A percentile compares a stretch with the other conserved stretches of the same genome.
Evolutionary conservation across 2,113 vertebrate genomes (phyloP).

Genomic region (Mirza zaza): DNA sequence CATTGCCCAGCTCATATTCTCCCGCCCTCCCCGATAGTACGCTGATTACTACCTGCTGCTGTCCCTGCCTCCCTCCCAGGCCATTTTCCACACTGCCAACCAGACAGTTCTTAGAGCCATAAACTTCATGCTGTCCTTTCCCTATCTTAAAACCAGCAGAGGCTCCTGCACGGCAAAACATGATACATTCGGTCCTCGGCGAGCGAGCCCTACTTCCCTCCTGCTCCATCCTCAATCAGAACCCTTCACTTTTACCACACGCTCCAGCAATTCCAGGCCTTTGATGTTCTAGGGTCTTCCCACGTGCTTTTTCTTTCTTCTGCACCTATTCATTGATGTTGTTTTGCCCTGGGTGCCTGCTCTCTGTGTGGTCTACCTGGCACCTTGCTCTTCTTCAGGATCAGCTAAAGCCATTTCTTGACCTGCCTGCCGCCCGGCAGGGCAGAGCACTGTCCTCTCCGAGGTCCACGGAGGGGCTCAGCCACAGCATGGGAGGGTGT

Average conservation of each 20-base stretch:
- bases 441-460: not conserved
- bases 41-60: not conserved
- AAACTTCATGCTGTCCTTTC: not conserved
- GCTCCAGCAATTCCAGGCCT: not conserved
- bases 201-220: fast-evolving
- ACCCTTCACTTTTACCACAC: fast-evolving
- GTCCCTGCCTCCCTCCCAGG: not conserved
- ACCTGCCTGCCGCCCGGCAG: not conserved
- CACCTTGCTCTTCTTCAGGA: not conserved
- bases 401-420: not conserved
- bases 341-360: not conserved
- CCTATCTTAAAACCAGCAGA: not conserved
- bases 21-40: too few species aligned
- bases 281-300: not conserved
- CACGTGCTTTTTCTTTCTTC: not conserved
- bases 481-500: fast-evolving
- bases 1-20: not conserved
- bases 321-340: not conserved
- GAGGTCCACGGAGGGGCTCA: not conserved
- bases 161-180: not conserved
- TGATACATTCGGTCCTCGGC: fast-evolving
- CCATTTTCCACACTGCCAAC: not conserved
- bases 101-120: not conserved
- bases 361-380: fast-evolving
- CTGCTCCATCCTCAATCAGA: not conserved